These are phyloP conservation scores for Dendroctonus valens DNA, from an alignment of 1,140 invertebrate genomes.

Conservation along the genomic window DNA sequence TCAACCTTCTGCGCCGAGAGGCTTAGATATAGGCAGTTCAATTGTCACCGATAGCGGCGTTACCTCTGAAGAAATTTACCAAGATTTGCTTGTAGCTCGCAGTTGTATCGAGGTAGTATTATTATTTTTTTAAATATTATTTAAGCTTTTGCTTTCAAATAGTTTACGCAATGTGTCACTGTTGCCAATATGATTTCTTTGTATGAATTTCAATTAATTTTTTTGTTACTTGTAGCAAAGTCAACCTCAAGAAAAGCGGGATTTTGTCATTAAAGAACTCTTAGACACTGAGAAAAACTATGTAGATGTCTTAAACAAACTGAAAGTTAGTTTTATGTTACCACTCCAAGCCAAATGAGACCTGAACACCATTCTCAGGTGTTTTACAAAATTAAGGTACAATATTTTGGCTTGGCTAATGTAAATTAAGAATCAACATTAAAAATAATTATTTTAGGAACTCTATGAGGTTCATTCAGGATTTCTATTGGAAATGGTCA, in stretches of 20 bases:
- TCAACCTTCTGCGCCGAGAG: constrained; percentile 33
- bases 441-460: constrained; percentile 57
- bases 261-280: constrained; percentile 94
- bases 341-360: constrained; percentile 72
- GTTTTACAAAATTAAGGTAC: constrained; percentile 86
- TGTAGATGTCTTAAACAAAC: constrained; percentile 87
- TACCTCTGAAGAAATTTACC: constrained; percentile 78
- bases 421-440: neutral
- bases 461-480: constrained; percentile 82
- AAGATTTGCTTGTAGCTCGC: constrained; percentile 68
- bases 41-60: constrained; percentile 45
- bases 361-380: constrained; percentile 75
- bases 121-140: constrained; percentile 14
- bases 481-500: constrained; percentile 76
- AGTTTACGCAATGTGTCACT: too few species aligned
- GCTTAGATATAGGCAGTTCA: constrained; percentile 15
- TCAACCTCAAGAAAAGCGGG: constrained; percentile 79
- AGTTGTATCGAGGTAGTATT: constrained; percentile 37
- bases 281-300: constrained; percentile 97
- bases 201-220: neutral
- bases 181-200: neutral
- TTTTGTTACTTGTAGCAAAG: constrained; percentile 32
- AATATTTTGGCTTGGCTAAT: neutral
- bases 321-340: constrained; percentile 78
- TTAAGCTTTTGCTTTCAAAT: neutral